These are phyloP conservation scores for Drosophila bipectinata DNA, from an alignment of 1,140 invertebrate genomes.

Conservation along the genomic window DNA sequence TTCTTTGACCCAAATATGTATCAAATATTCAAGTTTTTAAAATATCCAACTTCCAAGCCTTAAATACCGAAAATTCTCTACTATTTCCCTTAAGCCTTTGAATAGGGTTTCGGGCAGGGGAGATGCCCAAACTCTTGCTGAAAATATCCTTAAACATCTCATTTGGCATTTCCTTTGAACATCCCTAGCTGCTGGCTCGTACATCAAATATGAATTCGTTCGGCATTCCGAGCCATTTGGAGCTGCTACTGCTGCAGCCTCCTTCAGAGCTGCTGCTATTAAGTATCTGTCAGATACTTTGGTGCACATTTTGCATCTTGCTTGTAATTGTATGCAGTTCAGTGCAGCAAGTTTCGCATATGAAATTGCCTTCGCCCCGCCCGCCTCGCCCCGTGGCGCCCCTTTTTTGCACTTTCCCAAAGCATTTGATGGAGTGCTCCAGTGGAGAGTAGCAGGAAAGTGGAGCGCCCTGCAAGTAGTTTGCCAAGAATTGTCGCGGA, in stretches of 20 bases:
- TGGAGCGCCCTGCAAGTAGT: constrained; percentile 64
- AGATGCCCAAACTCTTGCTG: neutral
- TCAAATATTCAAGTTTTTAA: neutral
- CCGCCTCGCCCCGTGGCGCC: neutral
- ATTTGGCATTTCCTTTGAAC: constrained; percentile 53
- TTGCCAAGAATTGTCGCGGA: constrained; percentile 78
- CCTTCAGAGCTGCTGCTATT: constrained; percentile 51
- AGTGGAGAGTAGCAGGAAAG: constrained; percentile 29
- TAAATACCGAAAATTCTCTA: neutral
- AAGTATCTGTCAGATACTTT: constrained; percentile 79
- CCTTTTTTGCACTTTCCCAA: constrained; percentile 4
- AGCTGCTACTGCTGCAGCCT: constrained; percentile 7
- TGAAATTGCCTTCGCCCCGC: constrained; percentile 27
- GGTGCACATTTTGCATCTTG: constrained; percentile 77
- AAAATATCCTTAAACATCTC: constrained; percentile 49
- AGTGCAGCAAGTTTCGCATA: constrained; percentile 49
- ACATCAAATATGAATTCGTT: constrained; percentile 54
- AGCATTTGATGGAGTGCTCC: constrained; percentile 37
- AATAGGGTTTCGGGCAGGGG: constrained; percentile 17
- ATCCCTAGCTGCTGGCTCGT: constrained; percentile 39
- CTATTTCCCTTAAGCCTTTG: neutral
- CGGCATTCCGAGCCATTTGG: constrained; percentile 55
- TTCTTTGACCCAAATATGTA: neutral
- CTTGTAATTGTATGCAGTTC: constrained; percentile 77
- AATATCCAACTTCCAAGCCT: neutral